Conservation (phyloP, 1,140 invertebrate species). For the Eueides isabella region DNA sequence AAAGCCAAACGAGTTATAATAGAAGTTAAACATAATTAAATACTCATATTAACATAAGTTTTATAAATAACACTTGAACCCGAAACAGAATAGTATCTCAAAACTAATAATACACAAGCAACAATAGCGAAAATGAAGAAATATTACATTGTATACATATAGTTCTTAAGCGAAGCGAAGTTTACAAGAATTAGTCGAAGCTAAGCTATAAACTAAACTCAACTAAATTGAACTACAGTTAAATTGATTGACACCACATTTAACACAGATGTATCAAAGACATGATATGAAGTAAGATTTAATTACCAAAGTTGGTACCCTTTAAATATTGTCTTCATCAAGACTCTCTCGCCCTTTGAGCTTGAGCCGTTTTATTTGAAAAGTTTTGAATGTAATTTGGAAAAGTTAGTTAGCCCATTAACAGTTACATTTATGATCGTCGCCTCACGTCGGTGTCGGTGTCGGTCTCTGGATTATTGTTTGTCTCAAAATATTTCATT, state of each 20-base stretch:
- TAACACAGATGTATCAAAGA: slow-evolving; percentile 51
- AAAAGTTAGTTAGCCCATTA: slow-evolving; percentile 64
- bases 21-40: too few species aligned
- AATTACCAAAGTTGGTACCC: slow-evolving; percentile 67
- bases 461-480: not conserved
- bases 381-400: slow-evolving; percentile 69
- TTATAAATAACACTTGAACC: too few species aligned
- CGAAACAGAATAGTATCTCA: not conserved
- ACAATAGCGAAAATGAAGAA: not conserved
- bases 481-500: slow-evolving; percentile 2
- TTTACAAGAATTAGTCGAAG: not conserved
- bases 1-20: too few species aligned
- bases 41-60: too few species aligned
- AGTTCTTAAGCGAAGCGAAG: not conserved
- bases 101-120: not conserved
- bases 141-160: not conserved
- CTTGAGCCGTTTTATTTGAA: slow-evolving; percentile 67
- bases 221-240: slow-evolving; percentile 37
- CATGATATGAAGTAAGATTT: slow-evolving; percentile 65
- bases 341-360: slow-evolving; percentile 59
- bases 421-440: slow-evolving; percentile 62
- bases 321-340: slow-evolving; percentile 77
- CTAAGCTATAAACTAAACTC: slow-evolving; percentile 22
- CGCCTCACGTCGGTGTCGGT: slow-evolving; percentile 38
- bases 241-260: slow-evolving; percentile 59